Evolutionary conservation across 2,888 invertebrate genomes (phyloP), one percentile per base, ranked within the genome.

Genomic region (Melanotus villosus): DNA sequence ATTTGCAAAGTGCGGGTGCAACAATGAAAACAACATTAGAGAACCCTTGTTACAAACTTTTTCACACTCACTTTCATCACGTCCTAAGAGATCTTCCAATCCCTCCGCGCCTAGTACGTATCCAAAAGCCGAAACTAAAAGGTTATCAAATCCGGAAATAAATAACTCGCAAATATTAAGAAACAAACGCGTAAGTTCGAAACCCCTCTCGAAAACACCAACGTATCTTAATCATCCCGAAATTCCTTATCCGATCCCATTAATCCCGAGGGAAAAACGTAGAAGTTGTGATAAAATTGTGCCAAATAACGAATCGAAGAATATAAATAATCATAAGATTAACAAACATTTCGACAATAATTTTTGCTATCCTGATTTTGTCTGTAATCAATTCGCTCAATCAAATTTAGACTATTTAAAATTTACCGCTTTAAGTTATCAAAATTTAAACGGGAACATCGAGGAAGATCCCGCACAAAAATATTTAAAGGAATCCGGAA

Each of bases 1-100:
- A 60, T 85, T 82, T 77, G 85, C 84, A 45, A 84, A 85, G 78
- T 85, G 85, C 76, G 78, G 79, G 57, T 84, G 84, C 72, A 77
- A 80, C 32, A 34, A 50, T 50, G 50, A 26, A 12, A 50, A 21
- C 16, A 34, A 7, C 7, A 18, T 3, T 14, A 62, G 56, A 67
- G 52, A 32, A 34, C 45, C 73, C 6, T 38, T 74, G 4, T 62
- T 75, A n/a, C 75, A 75, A 60, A 75, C 73, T 1, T 75, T 75
- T 47, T 74, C 76, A 10, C 72, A 76, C 36, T 71, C 67, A 12
- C 16, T 26, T 12, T n/a, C 64, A 10, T 32, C 30, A 47, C 16
- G 63, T 9, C 63, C 69, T 5, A 71, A 72, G 45, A 50, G 70
- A 16, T 70, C 72, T 18, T 75, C 76, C 26, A 73, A 68, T 68